Base-by-base conservation (phyloP, 2,797 vertebrate genomes). In the Nannoperca australis region DNA sequence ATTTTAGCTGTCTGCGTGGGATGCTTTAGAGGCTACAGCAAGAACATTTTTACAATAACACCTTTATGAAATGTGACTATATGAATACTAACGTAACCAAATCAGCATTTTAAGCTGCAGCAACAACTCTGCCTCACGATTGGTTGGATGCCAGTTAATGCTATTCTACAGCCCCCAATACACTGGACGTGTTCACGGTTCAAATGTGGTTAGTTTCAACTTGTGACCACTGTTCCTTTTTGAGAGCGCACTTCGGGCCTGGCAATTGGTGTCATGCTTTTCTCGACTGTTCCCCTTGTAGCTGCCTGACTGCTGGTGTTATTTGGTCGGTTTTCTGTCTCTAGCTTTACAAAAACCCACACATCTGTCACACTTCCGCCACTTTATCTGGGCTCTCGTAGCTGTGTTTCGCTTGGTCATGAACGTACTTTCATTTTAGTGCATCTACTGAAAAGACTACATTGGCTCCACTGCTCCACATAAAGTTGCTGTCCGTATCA, bases 151-250 rank as follows among this genome's bases (percentile, higher is more conserved):
- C 20, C 27, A 40, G 17, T 55, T 12, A 30, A 76, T 14, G 60
- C 10, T 6, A 30, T 5, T 24, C 50, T 49, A 20, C 6, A 60
- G 11, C 65, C 13, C 9, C 9, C 3, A 24, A 2, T 4, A 42
- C 20, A n/a, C 40, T 27, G 24, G 34, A 38, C 51, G 11, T 8
- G 22, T 50, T 13, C 7, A 27, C 54, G 55, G 32, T 6, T 14
- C 12, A 50, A 71, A 47, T 12, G 1, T 9, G 4, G 7, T n/a
- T 5, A 40, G 74, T 59, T 70, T 73, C 32, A 64, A 2, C 50
- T 49, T 58, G 63, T 77, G 73, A 65, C 64, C 49, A 12, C 14
- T 27, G 59, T 87, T 84, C 84, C 84, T 86, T 59, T 77, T 81
- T 69, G 45, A 54, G 8, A 18, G 3, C n/a, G 9, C 3, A 38